phyloP scores from a whole-genome alignment of 2,888 invertebrate species.

The Acrobasis consociella region DNA sequence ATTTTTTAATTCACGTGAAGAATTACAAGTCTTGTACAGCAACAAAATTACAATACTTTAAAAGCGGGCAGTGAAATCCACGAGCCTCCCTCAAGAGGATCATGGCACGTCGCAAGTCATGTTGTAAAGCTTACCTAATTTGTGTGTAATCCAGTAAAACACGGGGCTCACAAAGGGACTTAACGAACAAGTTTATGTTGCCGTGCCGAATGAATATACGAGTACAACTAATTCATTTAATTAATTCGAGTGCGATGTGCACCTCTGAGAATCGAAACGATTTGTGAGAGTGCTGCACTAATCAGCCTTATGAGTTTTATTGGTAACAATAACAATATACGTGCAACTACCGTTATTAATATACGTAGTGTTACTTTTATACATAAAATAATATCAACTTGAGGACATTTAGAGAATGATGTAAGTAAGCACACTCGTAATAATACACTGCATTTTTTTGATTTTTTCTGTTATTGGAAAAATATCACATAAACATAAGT shows the following conservation, averaged over 20 bases:
- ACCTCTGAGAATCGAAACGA: slow-evolving; percentile 22
- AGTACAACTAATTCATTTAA: slow-evolving; percentile 17
- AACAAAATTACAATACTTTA: too few species aligned
- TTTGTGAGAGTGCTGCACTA: slow-evolving; percentile 19
- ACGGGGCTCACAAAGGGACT: slow-evolving; percentile 18
- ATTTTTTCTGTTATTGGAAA: too few species aligned
- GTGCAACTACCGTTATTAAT: not conserved
- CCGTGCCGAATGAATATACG: slow-evolving; percentile 18
- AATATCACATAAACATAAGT: too few species aligned
- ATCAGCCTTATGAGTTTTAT: slow-evolving; percentile 21
- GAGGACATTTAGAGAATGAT: too few species aligned
- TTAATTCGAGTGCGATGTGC: slow-evolving; percentile 23
- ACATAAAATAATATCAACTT: too few species aligned
- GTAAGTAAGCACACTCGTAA: too few species aligned
- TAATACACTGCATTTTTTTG: too few species aligned
- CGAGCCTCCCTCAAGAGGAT: not conserved
- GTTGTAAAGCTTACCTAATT: slow-evolving; percentile 16
- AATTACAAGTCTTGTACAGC: too few species aligned
- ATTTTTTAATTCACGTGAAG: too few species aligned
- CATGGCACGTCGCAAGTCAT: slow-evolving; percentile 13
- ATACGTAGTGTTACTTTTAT: not conserved
- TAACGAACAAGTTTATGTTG: slow-evolving; percentile 18
- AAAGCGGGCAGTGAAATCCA: not conserved
- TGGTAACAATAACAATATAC: slow-evolving; percentile 4
- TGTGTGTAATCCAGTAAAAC: slow-evolving; percentile 18